Base-by-base conservation (phyloP, 2,797 vertebrate species). In the Sebastes trivittatus region DNA sequence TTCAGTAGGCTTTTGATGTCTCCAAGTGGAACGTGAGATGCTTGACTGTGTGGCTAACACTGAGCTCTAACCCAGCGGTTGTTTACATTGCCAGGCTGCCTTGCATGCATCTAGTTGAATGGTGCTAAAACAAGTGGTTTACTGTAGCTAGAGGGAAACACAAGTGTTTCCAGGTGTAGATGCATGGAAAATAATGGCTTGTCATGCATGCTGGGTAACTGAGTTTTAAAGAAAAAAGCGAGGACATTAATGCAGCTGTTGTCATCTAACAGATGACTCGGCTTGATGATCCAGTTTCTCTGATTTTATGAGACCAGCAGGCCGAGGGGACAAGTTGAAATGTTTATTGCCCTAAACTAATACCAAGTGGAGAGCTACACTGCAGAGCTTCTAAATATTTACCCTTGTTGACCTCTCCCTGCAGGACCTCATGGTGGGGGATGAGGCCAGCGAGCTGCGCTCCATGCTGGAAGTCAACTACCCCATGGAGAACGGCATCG, bases 401-500 rank as follows among this genome's bases (percentile, higher is more conserved):
- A 18, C 46, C 11, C 30, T 7, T 68, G 18, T 60, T 85, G 64
- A 63, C 38, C 5, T 81, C 5, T 67, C 49, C 20, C 62, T 38
- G 11, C 82, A 97, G 96, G 96, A 97, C 86, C 87, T 97, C 88
- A 97, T 97, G 96, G 95, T 97, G 56, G 96, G 96, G 2, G 96
- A 97, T 0, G 96, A 97, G 81, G 96, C 96, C 81, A 97, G 96
- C 5, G 95, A 97, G 86, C 92, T 96, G 84, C 96, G 96, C 84
- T 96, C 96, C 60, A 94, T 97, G 95, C 92, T 97, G 86, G 96
- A 97, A 82, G 94, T 97, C 68, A 95, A 96, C 82, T 97, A 97
- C 81, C 96, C 96, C 61, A 97, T 97, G 96, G 96, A 97, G 78
- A 97, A 97, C 0, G 96, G 96, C 64, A 97, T 97, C 1, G 96